These are phyloP conservation scores for Agrochola litura DNA, from an alignment of 2,888 invertebrate genomes.

Conservation along the genomic window DNA sequence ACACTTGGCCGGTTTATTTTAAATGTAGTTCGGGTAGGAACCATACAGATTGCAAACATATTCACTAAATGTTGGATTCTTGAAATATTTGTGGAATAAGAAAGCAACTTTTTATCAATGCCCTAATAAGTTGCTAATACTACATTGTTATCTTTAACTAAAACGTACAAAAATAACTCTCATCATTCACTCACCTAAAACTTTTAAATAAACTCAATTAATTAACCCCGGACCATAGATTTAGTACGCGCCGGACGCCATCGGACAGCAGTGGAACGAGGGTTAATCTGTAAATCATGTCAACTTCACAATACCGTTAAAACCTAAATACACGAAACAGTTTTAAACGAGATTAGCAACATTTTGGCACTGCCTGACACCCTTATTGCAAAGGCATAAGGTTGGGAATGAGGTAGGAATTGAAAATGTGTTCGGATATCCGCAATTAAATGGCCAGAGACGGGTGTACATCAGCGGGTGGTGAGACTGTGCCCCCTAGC, in stretches of 20 bases:
- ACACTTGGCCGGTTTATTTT: no score
- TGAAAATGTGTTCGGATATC: conserved; percentile 68
- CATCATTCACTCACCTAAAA: conserved; percentile 22
- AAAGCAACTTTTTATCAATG: background rate
- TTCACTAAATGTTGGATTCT: background rate
- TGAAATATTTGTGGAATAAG: background rate
- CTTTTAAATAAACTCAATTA: conserved; percentile 42
- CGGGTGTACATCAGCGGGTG: conserved; percentile 72
- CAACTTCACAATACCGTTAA: conserved; percentile 59
- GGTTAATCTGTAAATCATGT: conserved; percentile 66
- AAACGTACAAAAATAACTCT: conserved; percentile 5
- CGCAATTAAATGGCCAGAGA: conserved; percentile 76
- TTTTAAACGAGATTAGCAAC: conserved; percentile 51
- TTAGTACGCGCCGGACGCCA: conserved; percentile 25
- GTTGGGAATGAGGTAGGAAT: conserved; percentile 44
- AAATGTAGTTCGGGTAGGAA: background rate
- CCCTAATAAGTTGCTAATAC: background rate
- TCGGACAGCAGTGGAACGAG: conserved; percentile 47
- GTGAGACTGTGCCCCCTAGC: conserved; percentile 69
- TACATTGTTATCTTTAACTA: background rate
- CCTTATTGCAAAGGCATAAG: conserved; percentile 53
- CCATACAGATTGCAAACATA: background rate
- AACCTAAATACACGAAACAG: conserved; percentile 63
- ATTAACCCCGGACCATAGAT: conserved; percentile 44
- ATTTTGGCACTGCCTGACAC: conserved; percentile 21